A percentile compares a stretch with the other conserved stretches of the same genome.
These are phyloP conservation scores for Nezara viridula DNA, from an alignment of 2,888 invertebrate genomes.

Conservation along the genomic window DNA sequence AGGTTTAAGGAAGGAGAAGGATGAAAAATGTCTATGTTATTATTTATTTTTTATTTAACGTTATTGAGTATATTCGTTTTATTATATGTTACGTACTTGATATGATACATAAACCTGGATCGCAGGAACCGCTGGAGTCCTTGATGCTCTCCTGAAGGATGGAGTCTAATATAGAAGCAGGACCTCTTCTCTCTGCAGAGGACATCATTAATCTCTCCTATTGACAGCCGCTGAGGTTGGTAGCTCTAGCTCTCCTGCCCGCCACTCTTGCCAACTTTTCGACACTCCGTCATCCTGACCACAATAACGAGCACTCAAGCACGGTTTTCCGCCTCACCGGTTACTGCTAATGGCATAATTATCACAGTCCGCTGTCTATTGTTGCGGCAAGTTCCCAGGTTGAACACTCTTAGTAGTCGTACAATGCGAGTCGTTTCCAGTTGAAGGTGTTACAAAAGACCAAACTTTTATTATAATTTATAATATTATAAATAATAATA, in stretches of 20 bases:
- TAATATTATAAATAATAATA: too few relatives aligned
- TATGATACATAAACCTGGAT: too few relatives aligned
- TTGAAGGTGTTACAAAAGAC: too few relatives aligned
- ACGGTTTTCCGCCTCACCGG: neutral
- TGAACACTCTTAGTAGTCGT: neutral
- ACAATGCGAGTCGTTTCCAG: too few relatives aligned
- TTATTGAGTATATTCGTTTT: too few relatives aligned
- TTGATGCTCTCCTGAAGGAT: neutral
- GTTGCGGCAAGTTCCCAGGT: neutral
- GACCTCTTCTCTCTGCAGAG: neutral
- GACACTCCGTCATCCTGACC: slow-evolving; percentile 1
- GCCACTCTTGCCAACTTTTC: slow-evolving; percentile 22
- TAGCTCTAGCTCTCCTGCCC: neutral
- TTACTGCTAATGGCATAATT: neutral
- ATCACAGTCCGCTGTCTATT: neutral
- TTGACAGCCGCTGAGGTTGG: slow-evolving; percentile 16
- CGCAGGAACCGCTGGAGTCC: neutral
- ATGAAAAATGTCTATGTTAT: too few relatives aligned
- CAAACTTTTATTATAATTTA: too few relatives aligned
- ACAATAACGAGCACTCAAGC: slow-evolving; percentile 23
- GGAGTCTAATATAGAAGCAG: slow-evolving; percentile 4
- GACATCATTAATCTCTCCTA: slow-evolving; percentile 40
- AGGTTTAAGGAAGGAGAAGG: too few relatives aligned
- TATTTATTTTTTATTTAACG: too few relatives aligned
- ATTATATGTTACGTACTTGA: too few relatives aligned